These are phyloP conservation scores for Ypsolopha sequella DNA, from an alignment of 2,888 invertebrate genomes.

Conservation along the genomic window DNA sequence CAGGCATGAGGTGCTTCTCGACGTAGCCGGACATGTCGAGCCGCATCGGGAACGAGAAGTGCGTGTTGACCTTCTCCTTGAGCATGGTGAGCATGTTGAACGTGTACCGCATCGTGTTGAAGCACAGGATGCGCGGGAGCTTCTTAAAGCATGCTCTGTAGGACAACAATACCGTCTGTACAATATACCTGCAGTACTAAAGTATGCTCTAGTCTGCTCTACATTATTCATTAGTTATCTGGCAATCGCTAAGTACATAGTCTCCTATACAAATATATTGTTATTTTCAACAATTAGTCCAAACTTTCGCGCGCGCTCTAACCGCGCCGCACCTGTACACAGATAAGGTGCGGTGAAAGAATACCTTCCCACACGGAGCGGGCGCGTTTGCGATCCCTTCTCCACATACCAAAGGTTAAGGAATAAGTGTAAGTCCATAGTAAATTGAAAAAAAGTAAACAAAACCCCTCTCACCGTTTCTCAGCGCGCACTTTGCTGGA, in stretches of 20 bases:
- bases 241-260: too few relatives aligned
- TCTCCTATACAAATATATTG: too few relatives aligned
- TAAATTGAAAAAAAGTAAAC: background rate
- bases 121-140: conserved; percentile 92
- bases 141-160: conserved; percentile 92
- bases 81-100: conserved; percentile 98
- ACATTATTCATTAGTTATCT: too few relatives aligned
- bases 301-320: too few relatives aligned
- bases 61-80: conserved; percentile 97
- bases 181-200: too few relatives aligned
- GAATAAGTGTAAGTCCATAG: background rate
- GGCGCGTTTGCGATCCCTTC: too few relatives aligned
- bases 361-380: too few relatives aligned
- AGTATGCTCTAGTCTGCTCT: too few relatives aligned
- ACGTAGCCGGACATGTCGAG: conserved; percentile 96
- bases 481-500: conserved; percentile 96
- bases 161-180: conserved; percentile 14
- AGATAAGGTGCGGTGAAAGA: too few relatives aligned
- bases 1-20: conserved; percentile 92
- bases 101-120: conserved; percentile 97
- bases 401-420: too few relatives aligned
- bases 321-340: too few relatives aligned
- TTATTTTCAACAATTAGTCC: too few relatives aligned
- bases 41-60: conserved; percentile 94
- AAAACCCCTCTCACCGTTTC: conserved; percentile 73